Evolutionary conservation across 2,797 vertebrate species (phyloP), one percentile per base, ranked within the genome.

Genomic region (Triplophysa bombifrons): DNA sequence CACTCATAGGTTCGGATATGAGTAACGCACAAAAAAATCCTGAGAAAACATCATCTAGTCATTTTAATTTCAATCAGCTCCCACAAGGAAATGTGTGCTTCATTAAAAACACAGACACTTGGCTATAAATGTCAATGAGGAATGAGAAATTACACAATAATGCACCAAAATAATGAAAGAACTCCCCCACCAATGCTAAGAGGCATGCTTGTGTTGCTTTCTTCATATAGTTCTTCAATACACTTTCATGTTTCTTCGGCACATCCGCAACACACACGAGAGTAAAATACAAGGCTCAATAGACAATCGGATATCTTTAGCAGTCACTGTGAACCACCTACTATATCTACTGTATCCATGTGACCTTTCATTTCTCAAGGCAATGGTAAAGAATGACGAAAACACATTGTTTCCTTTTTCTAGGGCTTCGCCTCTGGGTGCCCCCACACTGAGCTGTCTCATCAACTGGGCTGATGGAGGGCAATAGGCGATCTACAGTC

Each of bases 401-500:
- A 72, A 69, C 30, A 72, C 61, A 83, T 61, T 78, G 76, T 74
- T 84, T 76, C 48, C 74, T 61, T 60, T 74, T 69, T 67, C 50
- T n/a, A 41, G 44, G 14, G 3, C 46, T 67, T 34, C 41, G 71
- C 55, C 77, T 58, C 30, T 58, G 72, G 74, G 72, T 75, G 61
- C 38, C 46, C 22, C 53, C 44, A 46, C 8, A 41, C 8, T 13
- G 44, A 41, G 38, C 38, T 41, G 38, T 41, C 38, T 41, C 44
- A 56, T 65, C n/a, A 74, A 81, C 68, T 74, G 81, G 78, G 58
- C 64, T 83, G 80, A 82, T 63, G 9, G 67, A 75, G 70, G 50
- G 70, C 50, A 78, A 80, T 73, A 75, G 80, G 81, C 86, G 82
- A 89, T 87, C 80, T 71, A 85, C 63, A 34, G 78, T 20, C 76